Base-by-base conservation (phyloP, 2,888 invertebrate species). In the Melikaiella ostensackeni region DNA sequence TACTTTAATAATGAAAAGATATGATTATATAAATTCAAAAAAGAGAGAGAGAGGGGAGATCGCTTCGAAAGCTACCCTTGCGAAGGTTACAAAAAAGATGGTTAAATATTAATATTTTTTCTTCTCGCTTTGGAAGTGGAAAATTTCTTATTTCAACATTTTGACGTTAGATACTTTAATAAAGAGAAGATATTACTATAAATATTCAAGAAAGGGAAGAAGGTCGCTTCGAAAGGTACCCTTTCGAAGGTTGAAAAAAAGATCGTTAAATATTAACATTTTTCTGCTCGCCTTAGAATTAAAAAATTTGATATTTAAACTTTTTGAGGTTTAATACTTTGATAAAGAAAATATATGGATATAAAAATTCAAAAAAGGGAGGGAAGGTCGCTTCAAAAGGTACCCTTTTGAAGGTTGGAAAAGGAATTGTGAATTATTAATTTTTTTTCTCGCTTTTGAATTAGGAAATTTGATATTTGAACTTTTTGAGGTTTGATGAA, bases 201-300 rank as follows among this genome's bases (percentile, higher is more conserved):
- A 11, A 42, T 42, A 42, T 64, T 38, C 24, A 24, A 27, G 57
- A 70, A 55, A n/a, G n/a, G n/a, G n/a, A n/a, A n/a, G 46, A 55
- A 66, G 66, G 66, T 66, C 66, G 66, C 24, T 7, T 83, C 79
- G 4, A 4, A 30, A 30, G 30, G n/a, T 50, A n/a, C 50, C 50
- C n/a, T 50, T 50, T n/a, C n/a, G 19, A 50, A 50, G 50, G 50
- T 7, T n/a, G 16, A 4, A 50, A 50, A 16, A 50, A n/a, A 50
- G 50, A n/a, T 50, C 6, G 16, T 50, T 19, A n/a, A n/a, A n/a
- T n/a, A 19, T 50, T 50, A 5, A 16, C n/a, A n/a, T 50, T 19
- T 50, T 50, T 50, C 19, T 50, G 5, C 6, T n/a, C 16, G n/a
- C n/a, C n/a, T n/a, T n/a, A n/a, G n/a, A 38, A 9, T 50, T 50